phyloP scores from a whole-genome alignment of 2,113 vertebrate genomes.

The Catharus minimus region DNA sequence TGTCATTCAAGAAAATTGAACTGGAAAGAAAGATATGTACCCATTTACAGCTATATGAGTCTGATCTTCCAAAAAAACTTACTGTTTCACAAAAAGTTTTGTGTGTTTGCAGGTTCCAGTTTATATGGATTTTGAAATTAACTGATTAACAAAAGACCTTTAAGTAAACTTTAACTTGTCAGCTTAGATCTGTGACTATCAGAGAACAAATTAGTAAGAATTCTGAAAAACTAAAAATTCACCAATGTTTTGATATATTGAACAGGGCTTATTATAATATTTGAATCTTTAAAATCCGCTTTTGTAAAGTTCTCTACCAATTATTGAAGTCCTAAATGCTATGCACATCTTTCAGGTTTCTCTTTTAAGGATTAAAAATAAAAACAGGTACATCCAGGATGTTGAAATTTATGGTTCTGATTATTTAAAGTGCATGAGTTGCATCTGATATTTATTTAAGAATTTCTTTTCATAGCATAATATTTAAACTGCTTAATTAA shows the following conservation, averaged over 20 bases:
- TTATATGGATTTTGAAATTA: background rate
- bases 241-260: background rate
- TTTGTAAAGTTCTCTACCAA: background rate
- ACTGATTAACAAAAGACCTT: background rate
- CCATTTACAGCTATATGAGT: background rate
- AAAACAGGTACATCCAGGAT: background rate
- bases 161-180: background rate
- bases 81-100: background rate
- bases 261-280: background rate
- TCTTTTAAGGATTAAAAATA: background rate
- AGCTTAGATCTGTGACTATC: background rate
- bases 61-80: background rate
- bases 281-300: background rate
- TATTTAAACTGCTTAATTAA: slow-evolving; percentile 26
- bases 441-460: background rate
- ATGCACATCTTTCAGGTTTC: background rate
- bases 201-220: background rate
- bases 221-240: background rate
- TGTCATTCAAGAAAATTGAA: background rate
- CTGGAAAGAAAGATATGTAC: background rate
- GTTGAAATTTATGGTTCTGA: background rate
- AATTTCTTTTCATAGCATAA: background rate
- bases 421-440: background rate
- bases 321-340: background rate
- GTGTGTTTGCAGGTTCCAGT: background rate